Evolutionary conservation across 2,888 invertebrate species (phyloP).

Genomic region (Limnephilus marmoratus): DNA sequence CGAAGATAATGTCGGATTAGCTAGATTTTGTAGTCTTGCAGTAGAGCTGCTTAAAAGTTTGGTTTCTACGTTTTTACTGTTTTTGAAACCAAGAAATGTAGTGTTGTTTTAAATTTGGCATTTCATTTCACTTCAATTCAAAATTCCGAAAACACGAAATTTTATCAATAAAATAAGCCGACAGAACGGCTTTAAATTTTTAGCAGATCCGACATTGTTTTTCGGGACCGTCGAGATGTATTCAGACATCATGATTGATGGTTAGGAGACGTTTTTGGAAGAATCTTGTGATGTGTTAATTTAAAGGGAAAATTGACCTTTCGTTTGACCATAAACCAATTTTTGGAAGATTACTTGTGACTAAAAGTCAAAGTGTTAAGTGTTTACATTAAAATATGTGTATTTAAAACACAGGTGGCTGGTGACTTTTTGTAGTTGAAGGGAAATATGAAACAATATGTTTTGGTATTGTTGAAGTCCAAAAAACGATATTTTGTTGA

Average conservation of each 20-base stretch:
- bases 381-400: neutral
- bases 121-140: too few species aligned
- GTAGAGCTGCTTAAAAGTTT: too few species aligned
- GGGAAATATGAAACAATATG: neutral
- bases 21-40: too few species aligned
- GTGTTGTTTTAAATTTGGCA: too few species aligned
- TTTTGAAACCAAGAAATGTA: too few species aligned
- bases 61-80: too few species aligned
- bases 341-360: neutral
- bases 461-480: neutral
- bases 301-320: constrained; percentile 10
- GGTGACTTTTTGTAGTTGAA: neutral
- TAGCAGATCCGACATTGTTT: too few species aligned
- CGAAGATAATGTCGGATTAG: too few species aligned
- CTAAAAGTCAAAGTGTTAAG: neutral
- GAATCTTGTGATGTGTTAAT: constrained; percentile 21
- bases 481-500: neutral
- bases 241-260: neutral
- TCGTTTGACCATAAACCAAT: neutral
- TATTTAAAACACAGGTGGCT: neutral
- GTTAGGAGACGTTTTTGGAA: neutral
- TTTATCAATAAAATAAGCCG: too few species aligned
- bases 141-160: too few species aligned
- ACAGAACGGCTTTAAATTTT: too few species aligned
- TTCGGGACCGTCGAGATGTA: too few species aligned